A percentile compares a stretch with the other conserved stretches of the same genome.
These are phyloP conservation scores for Pocillopora damicornis DNA, from an alignment of 64 coral and sea anemone genomes.

Conservation along the genomic window DNA sequence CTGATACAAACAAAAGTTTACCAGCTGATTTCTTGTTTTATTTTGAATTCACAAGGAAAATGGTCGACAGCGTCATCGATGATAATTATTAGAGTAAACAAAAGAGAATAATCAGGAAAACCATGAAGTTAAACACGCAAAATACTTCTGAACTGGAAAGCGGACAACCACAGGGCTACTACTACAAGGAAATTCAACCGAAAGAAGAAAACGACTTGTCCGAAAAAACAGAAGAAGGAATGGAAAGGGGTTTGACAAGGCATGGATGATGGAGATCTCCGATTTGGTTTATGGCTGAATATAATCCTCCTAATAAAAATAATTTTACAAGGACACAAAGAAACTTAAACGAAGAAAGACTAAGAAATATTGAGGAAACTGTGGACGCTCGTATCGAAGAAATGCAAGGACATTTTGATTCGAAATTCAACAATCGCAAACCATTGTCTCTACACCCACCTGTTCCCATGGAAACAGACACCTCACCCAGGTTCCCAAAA, in stretches of 20 bases:
- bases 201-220: neutral
- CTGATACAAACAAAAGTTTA: neutral
- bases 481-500: neutral
- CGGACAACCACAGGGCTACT: neutral
- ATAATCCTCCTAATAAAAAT: neutral
- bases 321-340: neutral
- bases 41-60: neutral
- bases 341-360: neutral
- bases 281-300: neutral
- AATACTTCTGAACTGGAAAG: neutral
- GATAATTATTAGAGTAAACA: neutral
- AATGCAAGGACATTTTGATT: constrained; percentile 18
- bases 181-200: neutral
- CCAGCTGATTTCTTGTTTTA: neutral
- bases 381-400: neutral
- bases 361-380: neutral
- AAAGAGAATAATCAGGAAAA: neutral
- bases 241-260: neutral
- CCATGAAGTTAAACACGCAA: constrained; percentile 4
- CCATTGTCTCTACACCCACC: constrained; percentile 8
- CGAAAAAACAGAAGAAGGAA: neutral
- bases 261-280: neutral
- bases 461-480: constrained; percentile 13
- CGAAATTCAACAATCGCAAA: constrained; percentile 15
- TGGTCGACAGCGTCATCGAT: neutral